phyloP scores from a whole-genome alignment of 1,140 invertebrate species.

The Tetranychus cinnabarinus region DNA sequence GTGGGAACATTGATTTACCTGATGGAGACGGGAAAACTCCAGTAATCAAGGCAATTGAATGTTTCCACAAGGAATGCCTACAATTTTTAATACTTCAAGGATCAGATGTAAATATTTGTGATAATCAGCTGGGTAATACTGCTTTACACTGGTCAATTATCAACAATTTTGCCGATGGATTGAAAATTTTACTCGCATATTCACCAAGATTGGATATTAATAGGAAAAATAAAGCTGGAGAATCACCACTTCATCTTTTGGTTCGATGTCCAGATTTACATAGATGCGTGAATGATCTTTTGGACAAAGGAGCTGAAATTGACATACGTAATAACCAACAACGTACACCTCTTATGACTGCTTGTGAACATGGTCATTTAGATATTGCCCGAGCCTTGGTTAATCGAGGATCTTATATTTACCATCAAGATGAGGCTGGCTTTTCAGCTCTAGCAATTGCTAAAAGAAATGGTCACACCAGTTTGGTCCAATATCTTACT shows the following conservation, averaged over 20 bases:
- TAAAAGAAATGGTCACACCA: too few relatives aligned
- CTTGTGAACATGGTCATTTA: not conserved
- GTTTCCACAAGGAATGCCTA: slow-evolving; percentile 20
- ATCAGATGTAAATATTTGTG: slow-evolving; percentile 5
- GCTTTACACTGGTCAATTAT: slow-evolving; percentile 6
- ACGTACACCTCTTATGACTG: not conserved
- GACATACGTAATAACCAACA: not conserved
- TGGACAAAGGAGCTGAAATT: not conserved
- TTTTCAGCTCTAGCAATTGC: too few relatives aligned
- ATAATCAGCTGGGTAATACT: slow-evolving; percentile 6
- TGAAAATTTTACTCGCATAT: slow-evolving; percentile 2
- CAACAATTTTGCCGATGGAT: not conserved
- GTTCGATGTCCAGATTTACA: not conserved
- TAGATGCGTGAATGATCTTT: not conserved
- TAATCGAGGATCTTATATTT: not conserved
- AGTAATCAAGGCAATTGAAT: slow-evolving; percentile 21
- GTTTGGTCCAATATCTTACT: too few relatives aligned
- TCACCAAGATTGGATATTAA: not conserved
- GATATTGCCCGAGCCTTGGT: not conserved
- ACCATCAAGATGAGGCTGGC: too few relatives aligned
- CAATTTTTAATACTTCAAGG: slow-evolving; percentile 16
- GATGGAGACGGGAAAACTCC: slow-evolving; percentile 24
- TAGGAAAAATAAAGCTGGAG: not conserved
- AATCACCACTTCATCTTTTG: not conserved
- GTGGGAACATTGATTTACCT: slow-evolving; percentile 31